Base-by-base conservation (phyloP, 30 jellyfish, hydroid and myxozoan genomes). In the Clytia hemisphaerica region DNA sequence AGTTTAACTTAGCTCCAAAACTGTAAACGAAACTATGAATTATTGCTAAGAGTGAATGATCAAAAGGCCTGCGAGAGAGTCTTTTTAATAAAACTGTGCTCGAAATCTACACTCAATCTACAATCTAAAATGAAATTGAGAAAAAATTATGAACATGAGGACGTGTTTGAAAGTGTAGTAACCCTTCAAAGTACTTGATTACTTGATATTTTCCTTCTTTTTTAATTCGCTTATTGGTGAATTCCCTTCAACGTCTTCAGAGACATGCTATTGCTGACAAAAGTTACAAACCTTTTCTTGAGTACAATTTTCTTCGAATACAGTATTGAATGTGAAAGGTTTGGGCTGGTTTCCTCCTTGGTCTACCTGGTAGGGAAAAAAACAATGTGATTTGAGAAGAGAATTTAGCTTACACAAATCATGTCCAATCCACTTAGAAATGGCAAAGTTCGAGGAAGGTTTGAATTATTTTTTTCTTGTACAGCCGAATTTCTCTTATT, bases 271-370 rank as follows among this genome's bases (percentile, higher is more conserved):
- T 12, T 9, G n/a, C 66, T 65, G 7, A 9, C 21, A 14, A 67
- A 42, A n/a, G 2, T 9, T 72, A 37, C 93, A 47, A 51, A 88
- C 98, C 61, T 73, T 83, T 28, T 74, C 72, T 64, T 89, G 98
- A 19, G 72, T 31, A 5, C 78, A 63, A 9, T 47, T 62, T 19
- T 89, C 94, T 6, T 58, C 61, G 58, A 75, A 89, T 6, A 89
- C 73, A 21, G 40, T 35, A 50, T 81, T 80, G 44, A 89, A 89
- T 22, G 95, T 79, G 50, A 89, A 89, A 16, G 94, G 85, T 37
- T 89, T 89, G 37, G 98, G 75, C 38, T 75, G 86, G 69, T 83
- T 80, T 12, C 50, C 77, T 14, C 54, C 79, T 6, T 79, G 42
- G 26, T 77, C 69, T 6, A 76, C 88, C 96, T 86, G 45, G 28